Conservation (phyloP, 1,140 invertebrate species). For the Aphelenchoides fujianensis region DNA sequence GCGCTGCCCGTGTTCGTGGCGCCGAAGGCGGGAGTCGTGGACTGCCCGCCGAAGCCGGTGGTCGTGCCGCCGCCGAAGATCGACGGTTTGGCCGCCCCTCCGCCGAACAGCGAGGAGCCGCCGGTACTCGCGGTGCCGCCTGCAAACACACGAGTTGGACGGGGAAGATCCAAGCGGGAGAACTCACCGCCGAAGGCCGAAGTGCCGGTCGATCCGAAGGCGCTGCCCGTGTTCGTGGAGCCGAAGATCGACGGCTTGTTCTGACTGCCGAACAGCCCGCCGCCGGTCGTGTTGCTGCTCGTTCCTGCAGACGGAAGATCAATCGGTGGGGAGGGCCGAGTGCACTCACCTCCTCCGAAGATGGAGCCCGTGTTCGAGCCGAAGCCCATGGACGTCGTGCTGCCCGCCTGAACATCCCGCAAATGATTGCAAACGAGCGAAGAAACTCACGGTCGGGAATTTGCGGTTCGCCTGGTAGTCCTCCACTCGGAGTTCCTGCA, state of each 20-base stretch:
- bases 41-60: background rate
- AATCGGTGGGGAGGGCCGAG: background rate
- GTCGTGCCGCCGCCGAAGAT: conserved; percentile 1
- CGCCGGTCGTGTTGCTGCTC: background rate
- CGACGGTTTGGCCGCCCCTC: background rate
- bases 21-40: background rate
- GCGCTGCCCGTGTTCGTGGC: background rate
- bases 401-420: background rate
- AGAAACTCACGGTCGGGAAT: conserved; percentile 2
- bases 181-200: conserved; percentile 3
- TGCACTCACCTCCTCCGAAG: background rate
- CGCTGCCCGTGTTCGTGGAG: background rate
- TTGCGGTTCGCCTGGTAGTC: conserved; percentile 26
- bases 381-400: background rate
- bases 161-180: conserved; percentile 9
- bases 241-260: conserved; percentile 3
- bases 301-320: background rate
- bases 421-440: background rate
- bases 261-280: conserved; percentile 16
- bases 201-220: conserved; percentile 10
- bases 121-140: background rate
- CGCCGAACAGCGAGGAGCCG: background rate
- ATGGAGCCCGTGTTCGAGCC: conserved; percentile 8
- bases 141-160: background rate
- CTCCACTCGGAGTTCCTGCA: conserved; percentile 24